phyloP scores from a whole-genome alignment of 2,113 vertebrate genomes.

The Pongo abelii region DNA sequence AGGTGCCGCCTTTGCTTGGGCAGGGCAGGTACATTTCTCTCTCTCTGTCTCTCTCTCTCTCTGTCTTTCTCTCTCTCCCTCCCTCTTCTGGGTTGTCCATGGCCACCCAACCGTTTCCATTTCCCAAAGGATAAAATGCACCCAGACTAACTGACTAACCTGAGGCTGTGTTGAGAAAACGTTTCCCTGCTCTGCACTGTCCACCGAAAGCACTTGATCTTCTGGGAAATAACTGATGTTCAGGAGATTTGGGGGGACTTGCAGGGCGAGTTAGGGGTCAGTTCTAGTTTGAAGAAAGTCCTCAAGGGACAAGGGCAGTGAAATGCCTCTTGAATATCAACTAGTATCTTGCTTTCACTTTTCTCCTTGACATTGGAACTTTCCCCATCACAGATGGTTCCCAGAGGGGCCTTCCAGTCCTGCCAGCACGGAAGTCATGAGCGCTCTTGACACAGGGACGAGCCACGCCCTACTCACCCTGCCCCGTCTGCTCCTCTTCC shows the following conservation, averaged over 20 bases:
- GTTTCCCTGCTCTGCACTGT: not conserved
- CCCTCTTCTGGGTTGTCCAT: not conserved
- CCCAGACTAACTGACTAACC: not conserved
- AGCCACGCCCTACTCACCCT: not conserved
- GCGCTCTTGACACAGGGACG: fast-evolving
- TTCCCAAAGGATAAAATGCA: not conserved
- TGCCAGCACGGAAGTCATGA: not conserved
- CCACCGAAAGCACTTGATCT: not conserved
- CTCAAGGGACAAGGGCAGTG: not conserved
- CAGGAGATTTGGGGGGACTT: no score
- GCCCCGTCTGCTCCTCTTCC: not conserved
- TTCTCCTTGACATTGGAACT: not conserved
- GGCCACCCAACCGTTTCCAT: no score
- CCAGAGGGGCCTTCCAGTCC: not conserved
- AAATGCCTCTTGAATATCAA: not conserved
- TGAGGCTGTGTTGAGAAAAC: not conserved
- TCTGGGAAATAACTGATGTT: not conserved
- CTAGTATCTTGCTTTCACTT: not conserved
- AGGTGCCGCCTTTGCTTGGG: not conserved
- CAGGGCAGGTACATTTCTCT: not conserved
- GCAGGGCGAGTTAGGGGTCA: fast-evolving
- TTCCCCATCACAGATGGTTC: fast-evolving
- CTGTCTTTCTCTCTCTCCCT: not conserved
- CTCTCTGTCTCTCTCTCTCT: not conserved
- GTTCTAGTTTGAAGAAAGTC: not conserved